Base-by-base conservation (phyloP, 2,888 invertebrate genomes). In the Empis stercorea region DNA sequence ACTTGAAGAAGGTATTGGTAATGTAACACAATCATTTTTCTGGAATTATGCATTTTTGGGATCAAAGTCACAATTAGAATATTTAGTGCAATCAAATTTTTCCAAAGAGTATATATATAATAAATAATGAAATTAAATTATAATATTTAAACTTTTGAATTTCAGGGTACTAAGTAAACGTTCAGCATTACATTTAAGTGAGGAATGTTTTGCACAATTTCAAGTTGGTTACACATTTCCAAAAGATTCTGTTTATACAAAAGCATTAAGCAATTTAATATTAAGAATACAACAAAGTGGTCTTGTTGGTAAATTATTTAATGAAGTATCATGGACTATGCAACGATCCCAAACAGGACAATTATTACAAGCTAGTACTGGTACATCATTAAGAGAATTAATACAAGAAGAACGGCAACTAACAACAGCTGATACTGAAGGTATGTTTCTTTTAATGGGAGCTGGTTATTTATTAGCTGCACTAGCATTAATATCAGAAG, bases 1-100 rank as follows among this genome's bases (percentile, higher is more conserved):
- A 43, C 68, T 86, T 2, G 74, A 76, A 54, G 73, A 79, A 11
- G 87, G 87, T 1, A 74, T 88, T 6, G 75, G 73, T 44, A 85
- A 86, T 61, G 81, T 81, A 0, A 84, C 84, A 0, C 76, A 76
- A 54, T 81, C 84, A 4, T 84, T 81, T 59, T 84, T 85, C 58
- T 83, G 83, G 80, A 79, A 82, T 1, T 84, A 86, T 57, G 83
- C 87, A 0, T 86, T 85, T 59, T 66, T 87, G 1, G 84, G 84
- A 10, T 86, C 87, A 0, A 70, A 71, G 54, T 75, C 79, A n/a
- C 78, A 82, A 57, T 68, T 87, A 13, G 79, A 82, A 57, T 85
- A 81, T 59, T 73, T 84, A 45, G 76, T 84, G 1, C 79, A 80
- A 60, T 76, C 81, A 0, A 85, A 86, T 61, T 85, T 76, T 64